Base-by-base conservation (phyloP, 2,888 invertebrate species). In the Tupiocoris notatus region DNA sequence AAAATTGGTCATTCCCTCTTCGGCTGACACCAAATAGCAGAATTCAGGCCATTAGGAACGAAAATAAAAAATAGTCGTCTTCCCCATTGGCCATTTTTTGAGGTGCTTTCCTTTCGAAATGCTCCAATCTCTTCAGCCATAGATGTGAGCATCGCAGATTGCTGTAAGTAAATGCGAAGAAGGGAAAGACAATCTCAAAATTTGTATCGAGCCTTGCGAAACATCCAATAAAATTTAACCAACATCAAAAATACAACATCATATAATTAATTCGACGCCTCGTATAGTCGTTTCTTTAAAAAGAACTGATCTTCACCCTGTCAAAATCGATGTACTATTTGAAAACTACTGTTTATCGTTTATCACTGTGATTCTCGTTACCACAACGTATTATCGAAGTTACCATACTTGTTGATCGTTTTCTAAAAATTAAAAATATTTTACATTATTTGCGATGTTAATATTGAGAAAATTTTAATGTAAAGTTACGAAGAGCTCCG, bases 331-430 rank as follows among this genome's bases (percentile, higher is more conserved):
- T 6, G n/a, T 7, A 63, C 16, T 7, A 16, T 59, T 16, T 59
- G 7, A 59, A n/a, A 59, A 9, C 6, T 39, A 7, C 39, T 12
- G 39, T 7, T 39, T 39, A n/a, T 17, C 18, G 25, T 17, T 1
- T 61, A 20, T 54, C 39, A 21, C 73, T 73, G 73, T 73, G 73
- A 73, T 73, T 62, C 62, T 73, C 9, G 73, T 73, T 73, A 73
- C 73, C 73, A 21, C 61, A 59, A 70, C 18, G 25, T 25, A 39
- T 39, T 62, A 73, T 39, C 39, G 7, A 54, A 62, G 73, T 62
- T 73, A 73, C 63, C 63, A 54, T n/a, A n/a, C 73, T 63, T 73
- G 73, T 73, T 73, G 39, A 62, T 62, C 20, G 21, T 70, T 70
- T n/a, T 70, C 21, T 56, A 39, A 20, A 62, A 61, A 20, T 25